Percentiles rank a stretch among this genome's conserved stretches.
phyloP scores from a whole-genome alignment of 1,140 invertebrate species.

The Neuroterus valhalla region DNA sequence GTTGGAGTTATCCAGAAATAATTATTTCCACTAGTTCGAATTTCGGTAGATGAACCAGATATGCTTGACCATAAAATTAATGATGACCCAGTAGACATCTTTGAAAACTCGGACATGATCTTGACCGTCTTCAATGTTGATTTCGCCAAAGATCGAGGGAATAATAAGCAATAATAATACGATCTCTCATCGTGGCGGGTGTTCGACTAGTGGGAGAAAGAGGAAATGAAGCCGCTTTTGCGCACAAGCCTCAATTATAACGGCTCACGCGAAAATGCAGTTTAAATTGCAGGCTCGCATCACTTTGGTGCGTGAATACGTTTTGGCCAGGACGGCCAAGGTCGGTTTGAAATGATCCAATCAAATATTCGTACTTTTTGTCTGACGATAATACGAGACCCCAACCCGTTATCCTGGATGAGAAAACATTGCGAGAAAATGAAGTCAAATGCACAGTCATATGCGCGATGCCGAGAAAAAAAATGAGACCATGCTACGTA shows the following conservation, averaged over 20 bases:
- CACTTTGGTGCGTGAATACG: slow-evolving; percentile 43
- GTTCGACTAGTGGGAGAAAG: slow-evolving; percentile 9
- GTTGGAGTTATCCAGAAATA: too few species aligned
- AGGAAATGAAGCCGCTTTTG: slow-evolving; percentile 25
- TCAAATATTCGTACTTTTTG: slow-evolving; percentile 49
- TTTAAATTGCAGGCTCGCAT: slow-evolving; percentile 64
- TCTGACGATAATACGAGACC: slow-evolving; percentile 6
- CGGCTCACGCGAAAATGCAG: slow-evolving; percentile 67
- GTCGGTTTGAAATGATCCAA: slow-evolving; percentile 54
- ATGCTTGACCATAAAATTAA: neutral
- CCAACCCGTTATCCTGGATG: slow-evolving; percentile 29
- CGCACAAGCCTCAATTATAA: slow-evolving; percentile 61
- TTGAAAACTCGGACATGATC: slow-evolving; percentile 16
- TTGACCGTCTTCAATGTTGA: slow-evolving; percentile 24
- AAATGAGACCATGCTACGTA: neutral
- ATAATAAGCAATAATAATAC: slow-evolving; percentile 13
- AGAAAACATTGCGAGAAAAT: slow-evolving; percentile 14
- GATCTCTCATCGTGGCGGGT: neutral
- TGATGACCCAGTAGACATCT: slow-evolving; percentile 1
- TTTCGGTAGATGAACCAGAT: neutral
- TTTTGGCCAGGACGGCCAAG: slow-evolving; percentile 35
- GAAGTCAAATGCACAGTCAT: slow-evolving; percentile 9
- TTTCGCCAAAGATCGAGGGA: slow-evolving; percentile 4
- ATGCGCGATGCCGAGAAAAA: neutral
- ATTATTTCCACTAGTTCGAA: neutral